Percentiles rank a stretch among this genome's conserved stretches.
phyloP scores from a whole-genome alignment of 2,797 vertebrate species.

The Xyrichtys novacula region DNA sequence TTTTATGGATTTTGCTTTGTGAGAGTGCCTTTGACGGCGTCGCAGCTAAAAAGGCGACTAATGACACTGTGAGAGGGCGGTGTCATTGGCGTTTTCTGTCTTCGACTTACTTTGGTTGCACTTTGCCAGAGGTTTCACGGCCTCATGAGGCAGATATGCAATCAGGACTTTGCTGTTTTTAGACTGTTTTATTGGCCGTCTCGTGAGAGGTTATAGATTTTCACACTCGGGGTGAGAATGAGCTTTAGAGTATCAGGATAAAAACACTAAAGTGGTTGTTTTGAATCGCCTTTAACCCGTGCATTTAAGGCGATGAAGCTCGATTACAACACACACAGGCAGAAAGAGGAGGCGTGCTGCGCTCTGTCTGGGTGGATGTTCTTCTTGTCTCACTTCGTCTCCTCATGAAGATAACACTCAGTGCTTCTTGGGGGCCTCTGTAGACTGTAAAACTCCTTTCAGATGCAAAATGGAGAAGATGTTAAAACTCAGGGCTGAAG shows the following conservation, averaged over 20 bases:
- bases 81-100: slow-evolving; percentile 21
- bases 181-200: slow-evolving; percentile 13
- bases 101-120: slow-evolving; percentile 26
- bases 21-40: neutral
- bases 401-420: slow-evolving; percentile 12
- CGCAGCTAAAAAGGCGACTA: slow-evolving; percentile 11
- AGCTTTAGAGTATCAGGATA: slow-evolving; percentile 16
- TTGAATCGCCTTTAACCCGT: slow-evolving; percentile 6
- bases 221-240: slow-evolving; percentile 2
- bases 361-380: neutral
- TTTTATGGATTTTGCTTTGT: slow-evolving; percentile 8
- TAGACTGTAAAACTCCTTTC: neutral
- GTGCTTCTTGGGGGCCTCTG: neutral
- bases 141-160: slow-evolving; percentile 9
- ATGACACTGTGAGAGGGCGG: neutral
- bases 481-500: neutral
- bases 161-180: slow-evolving; percentile 9
- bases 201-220: slow-evolving; percentile 20
- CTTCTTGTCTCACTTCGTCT: neutral
- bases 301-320: slow-evolving; percentile 39
- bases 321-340: slow-evolving; percentile 39
- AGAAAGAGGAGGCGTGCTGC: neutral
- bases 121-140: neutral
- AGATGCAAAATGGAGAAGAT: neutral
- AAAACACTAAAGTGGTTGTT: neutral